Base-by-base conservation (phyloP, 2,113 vertebrate genomes). In the Lasiurus cinereus region DNA sequence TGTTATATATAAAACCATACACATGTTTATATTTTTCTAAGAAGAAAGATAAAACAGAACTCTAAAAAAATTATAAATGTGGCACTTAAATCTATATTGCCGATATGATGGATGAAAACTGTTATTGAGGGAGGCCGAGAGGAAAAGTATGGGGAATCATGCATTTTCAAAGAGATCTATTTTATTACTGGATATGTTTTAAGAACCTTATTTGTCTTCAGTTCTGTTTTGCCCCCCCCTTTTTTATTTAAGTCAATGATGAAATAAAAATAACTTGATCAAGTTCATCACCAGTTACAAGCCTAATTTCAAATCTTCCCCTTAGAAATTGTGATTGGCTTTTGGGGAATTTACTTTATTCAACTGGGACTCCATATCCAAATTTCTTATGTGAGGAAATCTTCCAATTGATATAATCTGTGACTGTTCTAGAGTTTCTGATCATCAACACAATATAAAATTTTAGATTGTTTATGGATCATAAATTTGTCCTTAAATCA, bases 191-290 rank as follows among this genome's bases (percentile, higher is more conserved):
- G 13, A 73, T 90, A 36, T 66, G 54, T 78, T 95, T 96, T 76
- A 91, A 90, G 66, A 94, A 74, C 24, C 72, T 93, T 96, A 93
- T 93, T 94, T 95, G 67, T 94, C 89, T 95, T 91, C 56, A 39
- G 48, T 70, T 94, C 64, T 76, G 43, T 52, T 92, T 78, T 74
- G 86, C 22, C n/a, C 83, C 10, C 10, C 10, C 6, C 89, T 88
- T 95, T 94, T 92, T 52, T 84, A 93, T 62, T 31, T 43, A 94
- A 86, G 64, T 94, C 88, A 94, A 21, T 67, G 64, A 89, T 73
- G 48, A 76, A 91, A 80, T 48, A 33, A 54, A 52, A 90, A 93
- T 91, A 94, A 95, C 36, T 93, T 89, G 48, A 94, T 88, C 82
- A 92, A 90, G 39, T 15, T 90, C 91, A 88, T 84, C 72, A 83